phyloP scores from a whole-genome alignment of 2,888 invertebrate species.

The Diarsia dahlii region DNA sequence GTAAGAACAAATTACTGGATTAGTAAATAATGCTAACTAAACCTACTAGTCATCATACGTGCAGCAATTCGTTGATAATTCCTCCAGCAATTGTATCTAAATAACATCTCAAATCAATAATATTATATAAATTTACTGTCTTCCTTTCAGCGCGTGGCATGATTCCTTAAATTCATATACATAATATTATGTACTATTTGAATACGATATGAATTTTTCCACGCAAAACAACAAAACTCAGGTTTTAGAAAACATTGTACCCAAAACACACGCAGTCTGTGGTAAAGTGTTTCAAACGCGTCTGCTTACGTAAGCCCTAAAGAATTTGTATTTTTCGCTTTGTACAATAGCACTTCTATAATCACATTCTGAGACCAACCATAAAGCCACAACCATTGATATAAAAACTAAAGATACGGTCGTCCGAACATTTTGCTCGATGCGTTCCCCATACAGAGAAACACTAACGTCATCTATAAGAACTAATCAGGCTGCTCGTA shows the following conservation, averaged over 20 bases:
- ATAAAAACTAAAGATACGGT: too few species aligned
- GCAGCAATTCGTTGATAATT: neutral
- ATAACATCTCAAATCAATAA: neutral
- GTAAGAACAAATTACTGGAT: neutral
- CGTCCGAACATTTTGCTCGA: too few species aligned
- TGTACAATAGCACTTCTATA: constrained; percentile 1
- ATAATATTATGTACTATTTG: neutral
- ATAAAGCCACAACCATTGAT: neutral
- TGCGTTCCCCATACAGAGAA: too few species aligned
- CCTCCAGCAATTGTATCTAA: neutral
- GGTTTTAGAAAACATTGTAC: neutral
- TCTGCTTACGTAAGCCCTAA: neutral
- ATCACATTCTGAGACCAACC: neutral
- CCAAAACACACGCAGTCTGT: neutral
- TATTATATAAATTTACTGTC: neutral
- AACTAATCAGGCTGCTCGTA: too few species aligned
- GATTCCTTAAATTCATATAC: neutral
- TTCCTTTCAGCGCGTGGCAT: neutral
- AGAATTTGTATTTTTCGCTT: neutral
- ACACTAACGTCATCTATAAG: too few species aligned
- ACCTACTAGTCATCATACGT: neutral
- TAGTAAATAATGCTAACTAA: neutral
- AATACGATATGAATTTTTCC: neutral
- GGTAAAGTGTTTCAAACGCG: constrained; percentile 11
- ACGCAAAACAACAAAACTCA: neutral